Conservation (phyloP, 1,140 invertebrate species). For the Ladona fulva region DNA sequence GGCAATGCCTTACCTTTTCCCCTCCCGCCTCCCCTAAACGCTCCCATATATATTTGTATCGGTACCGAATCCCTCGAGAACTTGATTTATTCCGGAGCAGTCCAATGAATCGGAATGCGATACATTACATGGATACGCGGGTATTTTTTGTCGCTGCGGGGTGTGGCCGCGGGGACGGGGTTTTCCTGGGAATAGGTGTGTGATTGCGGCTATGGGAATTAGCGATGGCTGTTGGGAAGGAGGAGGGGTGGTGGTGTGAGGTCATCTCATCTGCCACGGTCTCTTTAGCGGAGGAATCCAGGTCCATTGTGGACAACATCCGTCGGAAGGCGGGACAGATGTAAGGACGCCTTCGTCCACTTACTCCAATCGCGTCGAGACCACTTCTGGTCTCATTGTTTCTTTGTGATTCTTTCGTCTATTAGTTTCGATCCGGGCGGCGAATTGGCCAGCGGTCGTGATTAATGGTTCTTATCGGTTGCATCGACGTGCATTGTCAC, state of each 20-base stretch:
- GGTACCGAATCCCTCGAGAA: background rate
- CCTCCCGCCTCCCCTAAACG: background rate
- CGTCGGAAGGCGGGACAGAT: no score
- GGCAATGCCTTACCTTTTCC: background rate
- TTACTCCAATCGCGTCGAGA: no score
- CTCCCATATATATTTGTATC: background rate
- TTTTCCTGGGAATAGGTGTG: background rate
- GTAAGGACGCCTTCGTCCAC: no score
- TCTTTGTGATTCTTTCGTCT: no score
- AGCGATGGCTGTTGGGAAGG: background rate
- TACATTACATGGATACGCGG: background rate
- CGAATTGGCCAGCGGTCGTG: no score
- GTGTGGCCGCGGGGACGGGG: background rate
- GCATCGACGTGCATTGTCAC: no score
- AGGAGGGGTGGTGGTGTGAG: background rate
- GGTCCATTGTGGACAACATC: no score
- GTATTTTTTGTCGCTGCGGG: background rate
- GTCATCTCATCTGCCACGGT: background rate
- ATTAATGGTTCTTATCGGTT: no score
- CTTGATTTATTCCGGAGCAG: background rate
- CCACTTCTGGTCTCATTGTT: no score
- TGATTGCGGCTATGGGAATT: background rate
- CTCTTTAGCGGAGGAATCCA: no score
- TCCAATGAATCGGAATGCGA: conserved; percentile 4
- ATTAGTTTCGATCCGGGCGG: no score